Evolutionary conservation across 2,888 invertebrate genomes (phyloP).

Genomic region (Athalia rosae): DNA sequence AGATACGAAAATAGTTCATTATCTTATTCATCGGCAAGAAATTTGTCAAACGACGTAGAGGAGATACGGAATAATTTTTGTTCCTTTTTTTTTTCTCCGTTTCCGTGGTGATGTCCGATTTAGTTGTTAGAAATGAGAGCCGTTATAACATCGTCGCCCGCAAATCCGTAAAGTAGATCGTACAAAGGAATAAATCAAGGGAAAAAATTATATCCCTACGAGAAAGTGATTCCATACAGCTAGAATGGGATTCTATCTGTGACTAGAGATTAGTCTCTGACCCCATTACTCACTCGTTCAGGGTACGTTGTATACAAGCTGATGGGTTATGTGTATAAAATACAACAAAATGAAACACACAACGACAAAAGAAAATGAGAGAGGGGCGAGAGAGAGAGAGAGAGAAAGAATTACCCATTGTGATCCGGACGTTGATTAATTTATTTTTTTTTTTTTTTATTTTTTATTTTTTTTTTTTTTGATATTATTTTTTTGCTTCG

Average conservation of each 20-base stretch:
- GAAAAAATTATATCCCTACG: not conserved
- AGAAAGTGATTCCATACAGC: not conserved
- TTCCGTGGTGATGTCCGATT: too few relatives aligned
- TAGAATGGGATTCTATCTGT: constrained; percentile 19
- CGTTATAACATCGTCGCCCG: too few relatives aligned
- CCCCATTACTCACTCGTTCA: constrained; percentile 26
- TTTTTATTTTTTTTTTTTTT: not conserved
- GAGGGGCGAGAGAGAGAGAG: not conserved
- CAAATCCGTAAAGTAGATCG: not conserved
- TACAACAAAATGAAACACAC: too few relatives aligned
- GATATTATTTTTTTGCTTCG: not conserved
- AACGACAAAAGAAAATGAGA: too few relatives aligned
- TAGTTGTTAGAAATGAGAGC: too few relatives aligned
- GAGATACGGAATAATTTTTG: too few relatives aligned
- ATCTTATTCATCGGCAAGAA: too few relatives aligned
- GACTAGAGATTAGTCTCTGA: constrained; percentile 40
- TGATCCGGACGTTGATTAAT: constrained; percentile 27
- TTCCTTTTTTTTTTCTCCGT: too few relatives aligned
- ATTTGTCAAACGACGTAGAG: too few relatives aligned
- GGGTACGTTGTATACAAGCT: not conserved
- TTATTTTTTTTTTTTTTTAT: not conserved
- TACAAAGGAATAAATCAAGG: constrained; percentile 20
- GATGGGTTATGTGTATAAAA: not conserved
- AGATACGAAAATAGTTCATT: too few relatives aligned
- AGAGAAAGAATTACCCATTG: constrained; percentile 14